Evolutionary conservation across 2,888 invertebrate species (phyloP).

Genomic region (Amiota mariae): DNA sequence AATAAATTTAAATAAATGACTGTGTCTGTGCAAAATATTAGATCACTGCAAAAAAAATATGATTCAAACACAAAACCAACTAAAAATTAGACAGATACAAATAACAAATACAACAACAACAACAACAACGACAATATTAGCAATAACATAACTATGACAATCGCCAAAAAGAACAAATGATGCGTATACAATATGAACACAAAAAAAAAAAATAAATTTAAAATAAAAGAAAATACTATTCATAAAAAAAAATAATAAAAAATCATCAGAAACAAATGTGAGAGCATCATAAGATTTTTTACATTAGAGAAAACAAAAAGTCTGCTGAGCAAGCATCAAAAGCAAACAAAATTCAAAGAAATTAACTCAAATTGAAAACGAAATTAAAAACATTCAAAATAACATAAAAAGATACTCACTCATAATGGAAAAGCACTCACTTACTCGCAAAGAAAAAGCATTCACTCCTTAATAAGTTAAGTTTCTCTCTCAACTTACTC

Average conservation of each 20-base stretch:
- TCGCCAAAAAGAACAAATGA: conserved; percentile 33
- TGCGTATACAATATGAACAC: background rate
- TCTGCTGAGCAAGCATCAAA: background rate
- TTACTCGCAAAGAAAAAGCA: conserved; percentile 9
- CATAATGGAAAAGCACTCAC: conserved; percentile 27
- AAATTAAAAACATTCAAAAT: conserved; percentile 42
- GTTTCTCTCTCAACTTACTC: background rate
- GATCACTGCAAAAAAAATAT: conserved; percentile 47
- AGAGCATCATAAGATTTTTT: background rate
- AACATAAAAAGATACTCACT: conserved; percentile 16
- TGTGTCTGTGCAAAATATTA: conserved; percentile 55
- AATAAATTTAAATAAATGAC: conserved; percentile 67
- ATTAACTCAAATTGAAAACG: conserved; percentile 57
- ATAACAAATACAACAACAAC: conserved; percentile 6
- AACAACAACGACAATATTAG: conserved; percentile 22
- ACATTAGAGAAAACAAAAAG: background rate
- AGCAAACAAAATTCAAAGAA: conserved; percentile 1
- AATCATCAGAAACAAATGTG: no score
- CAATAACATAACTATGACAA: conserved; percentile 13
- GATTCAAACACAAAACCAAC: no score
- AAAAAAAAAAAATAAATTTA: background rate
- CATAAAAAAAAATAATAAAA: background rate
- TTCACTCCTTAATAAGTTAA: conserved; percentile 16
- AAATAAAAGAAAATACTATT: no score
- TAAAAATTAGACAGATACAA: no score